These are phyloP conservation scores for Drosophila bocqueti DNA, from an alignment of 1,140 invertebrate genomes.

Conservation along the genomic window DNA sequence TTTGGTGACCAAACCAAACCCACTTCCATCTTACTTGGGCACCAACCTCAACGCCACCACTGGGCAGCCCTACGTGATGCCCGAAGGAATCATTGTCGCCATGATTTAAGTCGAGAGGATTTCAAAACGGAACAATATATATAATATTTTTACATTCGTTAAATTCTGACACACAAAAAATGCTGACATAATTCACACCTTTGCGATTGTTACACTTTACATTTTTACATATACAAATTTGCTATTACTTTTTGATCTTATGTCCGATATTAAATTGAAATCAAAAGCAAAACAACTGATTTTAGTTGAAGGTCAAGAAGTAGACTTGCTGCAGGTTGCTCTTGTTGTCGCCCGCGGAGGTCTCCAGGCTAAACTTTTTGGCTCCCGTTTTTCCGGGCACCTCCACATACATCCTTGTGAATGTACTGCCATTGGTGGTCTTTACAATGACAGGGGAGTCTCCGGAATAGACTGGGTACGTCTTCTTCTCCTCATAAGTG, in stretches of 20 bases:
- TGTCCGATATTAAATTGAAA: neutral
- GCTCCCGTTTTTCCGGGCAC: slow-evolving; percentile 1
- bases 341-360: neutral
- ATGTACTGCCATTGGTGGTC: slow-evolving; percentile 7
- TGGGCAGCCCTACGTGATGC: neutral
- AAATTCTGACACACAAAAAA: neutral
- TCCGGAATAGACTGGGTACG: neutral
- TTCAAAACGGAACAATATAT: neutral
- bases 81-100: no score
- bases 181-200: neutral
- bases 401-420: slow-evolving; percentile 1
- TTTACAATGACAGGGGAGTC: slow-evolving; percentile 2
- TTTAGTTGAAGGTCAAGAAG: slow-evolving; percentile 4
- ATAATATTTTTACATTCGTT: neutral
- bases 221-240: neutral
- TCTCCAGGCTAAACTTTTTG: slow-evolving; percentile 11
- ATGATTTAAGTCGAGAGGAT: neutral
- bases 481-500: neutral
- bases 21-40: neutral
- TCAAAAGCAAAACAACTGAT: neutral
- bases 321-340: slow-evolving; percentile 2
- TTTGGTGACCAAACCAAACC: neutral
- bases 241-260: neutral
- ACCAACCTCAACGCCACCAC: neutral
- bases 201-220: neutral